Percentiles rank a stretch among this genome's conserved stretches.
phyloP scores from a whole-genome alignment of 2,888 invertebrate species.

The Diarsia mendica region DNA sequence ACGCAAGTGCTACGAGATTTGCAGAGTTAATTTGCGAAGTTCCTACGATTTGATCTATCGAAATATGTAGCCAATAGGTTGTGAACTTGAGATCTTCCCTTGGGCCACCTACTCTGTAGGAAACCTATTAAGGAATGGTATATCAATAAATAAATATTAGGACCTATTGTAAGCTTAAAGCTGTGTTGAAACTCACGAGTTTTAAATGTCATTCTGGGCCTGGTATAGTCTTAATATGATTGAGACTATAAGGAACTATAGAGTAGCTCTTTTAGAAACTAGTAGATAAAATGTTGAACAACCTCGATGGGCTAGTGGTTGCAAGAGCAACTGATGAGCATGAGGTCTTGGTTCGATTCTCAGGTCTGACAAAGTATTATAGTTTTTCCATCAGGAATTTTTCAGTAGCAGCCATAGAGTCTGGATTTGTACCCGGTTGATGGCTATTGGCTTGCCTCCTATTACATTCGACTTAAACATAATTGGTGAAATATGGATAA shows the following conservation, averaged over 20 bases:
- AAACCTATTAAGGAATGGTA: neutral
- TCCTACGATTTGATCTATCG: neutral
- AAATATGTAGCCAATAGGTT: neutral
- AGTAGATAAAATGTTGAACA: too few species aligned
- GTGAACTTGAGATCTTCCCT: neutral
- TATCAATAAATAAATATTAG: slow-evolving; percentile 2
- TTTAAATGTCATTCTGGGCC: slow-evolving; percentile 1
- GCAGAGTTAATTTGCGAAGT: neutral
- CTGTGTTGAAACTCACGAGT: neutral
- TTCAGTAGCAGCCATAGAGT: too few species aligned
- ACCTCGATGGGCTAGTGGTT: too few species aligned
- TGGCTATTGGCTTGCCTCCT: too few species aligned
- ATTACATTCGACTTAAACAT: too few species aligned
- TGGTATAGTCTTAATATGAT: neutral
- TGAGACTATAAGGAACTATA: neutral
- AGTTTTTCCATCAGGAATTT: too few species aligned
- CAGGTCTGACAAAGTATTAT: too few species aligned
- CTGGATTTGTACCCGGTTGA: too few species aligned
- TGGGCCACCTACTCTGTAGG: neutral
- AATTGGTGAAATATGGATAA: too few species aligned
- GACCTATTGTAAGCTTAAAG: neutral
- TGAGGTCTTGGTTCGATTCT: too few species aligned
- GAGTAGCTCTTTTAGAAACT: neutral
- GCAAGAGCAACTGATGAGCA: too few species aligned
- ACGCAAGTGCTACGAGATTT: slow-evolving; percentile 9